Evolutionary conservation across 2,113 vertebrate genomes (phyloP), one percentile per base, ranked within the genome.

Genomic region (Tyrannus savana): DNA sequence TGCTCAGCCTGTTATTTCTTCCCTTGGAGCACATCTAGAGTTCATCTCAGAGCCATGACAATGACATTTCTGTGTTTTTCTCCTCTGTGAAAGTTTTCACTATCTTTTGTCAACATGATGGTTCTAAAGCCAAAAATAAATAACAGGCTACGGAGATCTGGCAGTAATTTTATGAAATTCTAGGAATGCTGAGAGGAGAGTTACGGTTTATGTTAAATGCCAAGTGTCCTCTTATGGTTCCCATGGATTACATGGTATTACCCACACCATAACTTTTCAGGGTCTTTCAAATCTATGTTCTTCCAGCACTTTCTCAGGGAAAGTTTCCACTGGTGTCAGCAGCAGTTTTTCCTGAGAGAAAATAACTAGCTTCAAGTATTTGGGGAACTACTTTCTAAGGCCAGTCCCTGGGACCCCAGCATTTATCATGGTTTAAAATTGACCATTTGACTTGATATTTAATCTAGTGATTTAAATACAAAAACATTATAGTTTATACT

Each of bases 151-250:
- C 19, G 69, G 72, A 88, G 71, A 77, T 76, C 50, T 69, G 53
- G 50, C 59, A 95, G 50, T 47, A 58, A 79, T 90, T 92, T 88
- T 84, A 44, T 86, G 56, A 83, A 91, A 88, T 77, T 88, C 73
- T 44, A 77, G 78, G 82, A 91, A 90, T 77, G 59, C 42, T 88
- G 82, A 80, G 63, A 87, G 10, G 6, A 33, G 37, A 91, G 30
- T 90, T 86, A 67, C 11, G 55, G 58, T 80, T 93, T 85, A 39
- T 83, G 22, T 67, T 91, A 80, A 90, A 83, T 52, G 44, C 39
- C 68, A 53, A 47, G 31, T 41, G 42, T 80, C 39, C 47, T 71
- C 33, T 87, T 30, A 19, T 37, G 35, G 46, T 76, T 87, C 33
- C 50, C 49, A 69, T 50, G 66, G 53, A 35, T 79, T 27, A 50